Conservation (phyloP, 2,888 invertebrate genomes). For the Pandemis heparana region DNA sequence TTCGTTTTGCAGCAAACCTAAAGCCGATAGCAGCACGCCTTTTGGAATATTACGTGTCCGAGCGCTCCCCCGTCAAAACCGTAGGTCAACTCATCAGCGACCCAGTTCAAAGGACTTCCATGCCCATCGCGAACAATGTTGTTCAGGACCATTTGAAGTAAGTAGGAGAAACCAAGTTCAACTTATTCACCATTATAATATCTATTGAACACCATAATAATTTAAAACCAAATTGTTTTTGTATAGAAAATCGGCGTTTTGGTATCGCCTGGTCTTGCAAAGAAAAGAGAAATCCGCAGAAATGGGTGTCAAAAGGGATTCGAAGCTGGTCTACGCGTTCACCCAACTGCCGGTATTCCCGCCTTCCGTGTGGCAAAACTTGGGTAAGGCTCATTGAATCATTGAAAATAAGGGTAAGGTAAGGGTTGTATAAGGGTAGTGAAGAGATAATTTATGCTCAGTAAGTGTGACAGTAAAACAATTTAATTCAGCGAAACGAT, state of each 20-base stretch:
- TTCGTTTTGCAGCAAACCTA: constrained; percentile 66
- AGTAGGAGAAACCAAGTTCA: constrained; percentile 48
- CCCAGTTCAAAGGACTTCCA: constrained; percentile 68
- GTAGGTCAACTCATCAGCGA: constrained; percentile 78
- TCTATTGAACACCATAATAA: neutral
- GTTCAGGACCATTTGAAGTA: constrained; percentile 81
- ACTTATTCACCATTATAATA: too few species aligned
- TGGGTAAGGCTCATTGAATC: constrained; percentile 58
- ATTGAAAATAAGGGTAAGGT: too few species aligned
- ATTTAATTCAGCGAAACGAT: too few species aligned
- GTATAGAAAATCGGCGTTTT: constrained; percentile 75
- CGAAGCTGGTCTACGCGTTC: constrained; percentile 68
- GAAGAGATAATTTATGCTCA: too few species aligned
- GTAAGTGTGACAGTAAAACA: too few species aligned
- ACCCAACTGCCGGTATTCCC: constrained; percentile 81
- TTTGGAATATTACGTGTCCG: constrained; percentile 75
- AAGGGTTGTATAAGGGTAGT: too few species aligned
- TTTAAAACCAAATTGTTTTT: neutral
- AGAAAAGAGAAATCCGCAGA: constrained; percentile 60
- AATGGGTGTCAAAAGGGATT: constrained; percentile 60
- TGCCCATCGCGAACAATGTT: constrained; percentile 75
- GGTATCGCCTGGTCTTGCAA: constrained; percentile 74
- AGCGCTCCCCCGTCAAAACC: constrained; percentile 76
- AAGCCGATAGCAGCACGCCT: constrained; percentile 74
- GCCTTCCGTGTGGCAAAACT: constrained; percentile 73